Evolutionary conservation across 2,113 vertebrate species (phyloP).

Genomic region (Chionomys nivalis): DNA sequence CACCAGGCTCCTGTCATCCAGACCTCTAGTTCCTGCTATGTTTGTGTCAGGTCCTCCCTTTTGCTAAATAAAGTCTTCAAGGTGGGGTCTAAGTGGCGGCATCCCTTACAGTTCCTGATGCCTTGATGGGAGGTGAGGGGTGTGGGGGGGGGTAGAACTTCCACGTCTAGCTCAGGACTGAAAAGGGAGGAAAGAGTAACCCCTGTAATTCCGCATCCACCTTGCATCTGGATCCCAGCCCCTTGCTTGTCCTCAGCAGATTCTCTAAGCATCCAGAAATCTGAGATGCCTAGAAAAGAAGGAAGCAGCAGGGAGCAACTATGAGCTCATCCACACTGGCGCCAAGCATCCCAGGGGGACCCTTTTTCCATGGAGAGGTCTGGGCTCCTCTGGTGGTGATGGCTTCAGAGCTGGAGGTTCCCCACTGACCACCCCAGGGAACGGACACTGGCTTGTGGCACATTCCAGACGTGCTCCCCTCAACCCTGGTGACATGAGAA

Average conservation of each 20-base stretch:
- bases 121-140: background rate
- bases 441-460: constrained; percentile 66
- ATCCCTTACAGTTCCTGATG: background rate
- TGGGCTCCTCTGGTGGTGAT: constrained; percentile 67
- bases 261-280: constrained; percentile 68
- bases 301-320: constrained; percentile 36
- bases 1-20: background rate
- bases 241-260: constrained; percentile 15
- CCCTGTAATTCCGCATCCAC: background rate
- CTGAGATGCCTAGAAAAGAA: constrained; percentile 77
- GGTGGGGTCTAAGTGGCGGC: background rate
- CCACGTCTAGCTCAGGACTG: background rate
- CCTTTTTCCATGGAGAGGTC: constrained; percentile 79
- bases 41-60: background rate
- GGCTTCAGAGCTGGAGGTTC: constrained; percentile 79
- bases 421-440: constrained; percentile 69
- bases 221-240: background rate
- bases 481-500: constrained; percentile 73
- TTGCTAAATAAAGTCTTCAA: background rate
- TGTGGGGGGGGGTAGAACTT: background rate
- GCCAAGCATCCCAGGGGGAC: constrained; percentile 73
- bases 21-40: background rate
- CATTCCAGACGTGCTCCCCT: constrained; percentile 75
- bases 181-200: background rate
- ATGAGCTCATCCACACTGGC: constrained; percentile 76